Percentiles rank a stretch among this genome's conserved stretches.
phyloP scores from a whole-genome alignment of 2,797 vertebrate species.

The Schizothorax lantsangensis region DNA sequence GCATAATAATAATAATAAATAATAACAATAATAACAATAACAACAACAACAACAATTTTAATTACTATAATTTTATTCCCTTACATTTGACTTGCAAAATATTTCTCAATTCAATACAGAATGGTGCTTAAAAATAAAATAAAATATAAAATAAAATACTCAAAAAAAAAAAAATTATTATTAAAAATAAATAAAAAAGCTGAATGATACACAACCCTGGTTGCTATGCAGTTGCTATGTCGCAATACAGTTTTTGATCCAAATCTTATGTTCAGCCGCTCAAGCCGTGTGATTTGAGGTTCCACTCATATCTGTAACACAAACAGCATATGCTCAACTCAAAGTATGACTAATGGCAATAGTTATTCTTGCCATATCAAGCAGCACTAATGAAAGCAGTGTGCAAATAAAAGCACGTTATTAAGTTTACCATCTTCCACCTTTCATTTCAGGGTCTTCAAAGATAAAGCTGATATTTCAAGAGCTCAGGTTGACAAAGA shows the following conservation, averaged over 20 bases:
- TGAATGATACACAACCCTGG: background rate
- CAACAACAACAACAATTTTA: too few relatives aligned
- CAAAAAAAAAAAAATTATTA: too few relatives aligned
- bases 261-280: background rate
- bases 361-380: background rate
- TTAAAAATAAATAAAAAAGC: background rate
- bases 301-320: background rate
- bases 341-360: background rate
- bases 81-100: background rate
- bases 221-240: background rate
- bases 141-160: background rate
- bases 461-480: conserved; percentile 9
- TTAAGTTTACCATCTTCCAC: background rate
- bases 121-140: background rate
- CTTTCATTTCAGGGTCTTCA: conserved; percentile 20
- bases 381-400: background rate
- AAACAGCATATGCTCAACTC: background rate
- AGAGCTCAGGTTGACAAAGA: conserved; percentile 7
- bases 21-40: background rate
- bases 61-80: too few relatives aligned
- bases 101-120: background rate
- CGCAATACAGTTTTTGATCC: background rate
- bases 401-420: background rate
- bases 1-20: background rate
- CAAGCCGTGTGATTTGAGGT: background rate